phyloP scores from a whole-genome alignment of 2,797 vertebrate species.

The Nannoperca obscura region DNA sequence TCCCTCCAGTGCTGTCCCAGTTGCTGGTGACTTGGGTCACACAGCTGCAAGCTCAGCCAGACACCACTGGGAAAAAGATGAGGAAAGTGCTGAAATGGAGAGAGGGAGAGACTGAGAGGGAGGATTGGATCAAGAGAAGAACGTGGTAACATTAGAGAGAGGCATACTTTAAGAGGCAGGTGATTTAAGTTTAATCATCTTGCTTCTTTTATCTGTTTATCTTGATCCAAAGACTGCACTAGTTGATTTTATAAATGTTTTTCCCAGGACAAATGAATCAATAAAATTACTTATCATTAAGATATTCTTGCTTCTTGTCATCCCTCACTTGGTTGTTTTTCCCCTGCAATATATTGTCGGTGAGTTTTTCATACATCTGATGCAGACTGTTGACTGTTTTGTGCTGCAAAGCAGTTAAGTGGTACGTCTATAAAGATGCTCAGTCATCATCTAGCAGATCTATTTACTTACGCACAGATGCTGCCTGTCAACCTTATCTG shows the following conservation, averaged over 20 bases:
- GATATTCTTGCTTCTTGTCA: background rate
- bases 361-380: background rate
- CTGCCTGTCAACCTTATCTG: background rate
- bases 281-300: background rate
- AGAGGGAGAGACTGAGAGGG: constrained; percentile 9
- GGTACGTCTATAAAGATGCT: background rate
- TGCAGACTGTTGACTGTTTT: background rate
- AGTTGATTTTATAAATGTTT: background rate
- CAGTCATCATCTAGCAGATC: background rate
- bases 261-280: background rate
- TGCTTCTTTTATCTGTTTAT: background rate
- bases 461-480: constrained; percentile 12
- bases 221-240: background rate
- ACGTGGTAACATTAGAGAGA: background rate
- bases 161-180: background rate
- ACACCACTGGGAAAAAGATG: constrained; percentile 33
- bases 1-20: constrained; percentile 72
- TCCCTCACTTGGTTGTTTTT: background rate
- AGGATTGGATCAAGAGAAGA: background rate
- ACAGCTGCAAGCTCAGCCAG: constrained; percentile 71
- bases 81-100: constrained; percentile 18
- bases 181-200: background rate
- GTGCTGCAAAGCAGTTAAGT: background rate
- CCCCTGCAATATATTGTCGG: background rate
- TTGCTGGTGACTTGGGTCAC: constrained; percentile 76